Evolutionary conservation across 2,113 vertebrate species (phyloP), one percentile per base, ranked within the genome.

Genomic region (Lates calcarifer): DNA sequence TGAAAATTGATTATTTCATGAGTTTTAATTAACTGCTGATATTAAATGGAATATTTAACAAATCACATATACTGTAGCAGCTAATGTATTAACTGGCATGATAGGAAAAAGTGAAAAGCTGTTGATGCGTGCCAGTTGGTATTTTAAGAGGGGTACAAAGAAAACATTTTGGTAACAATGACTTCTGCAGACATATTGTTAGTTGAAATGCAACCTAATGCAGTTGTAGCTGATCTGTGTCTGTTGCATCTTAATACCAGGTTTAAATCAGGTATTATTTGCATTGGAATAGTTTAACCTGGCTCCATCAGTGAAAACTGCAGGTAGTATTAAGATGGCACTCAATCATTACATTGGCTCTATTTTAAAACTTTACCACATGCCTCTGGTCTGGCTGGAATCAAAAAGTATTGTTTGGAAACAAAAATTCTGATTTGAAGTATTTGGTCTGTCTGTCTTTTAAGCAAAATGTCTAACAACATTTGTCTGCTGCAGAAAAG

Each of bases 401-500:
- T 72, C 4, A 24, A n/a, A 66, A 43, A 17, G 15, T 51, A 18
- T 13, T 11, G 35, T 58, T 18, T 61, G 43, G 35, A 41, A 45
- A 18, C 39, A 41, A 3, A 31, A 61, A n/a, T 11, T 62, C 22
- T 41, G 6, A 61, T 31, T 82, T 74, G 15, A 20, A 53, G 47
- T 58, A 1, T 55, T 53, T 70, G 39, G 1, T 64, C 28, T 64
- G 26, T 69, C 28, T 70, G 9, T 22, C 17, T 71, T 71, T 82
- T 1, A 73, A 77, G 49, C 49, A 22, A 15, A 41, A 66, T 80
- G 11, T 80, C 70, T 87, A 68, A 88, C 18, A 41, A 13, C 1
- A 13, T 82, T 51, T 93, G 41, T 91, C 67, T 68, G 82, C 89
- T 88, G 68, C 96, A 97, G 97, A 98, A 98, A 90, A 95, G 97